Percentiles rank a stretch among this genome's conserved stretches.
Conservation (phyloP, 2,113 vertebrate species). For the Phyllopteryx taeniolatus region DNA sequence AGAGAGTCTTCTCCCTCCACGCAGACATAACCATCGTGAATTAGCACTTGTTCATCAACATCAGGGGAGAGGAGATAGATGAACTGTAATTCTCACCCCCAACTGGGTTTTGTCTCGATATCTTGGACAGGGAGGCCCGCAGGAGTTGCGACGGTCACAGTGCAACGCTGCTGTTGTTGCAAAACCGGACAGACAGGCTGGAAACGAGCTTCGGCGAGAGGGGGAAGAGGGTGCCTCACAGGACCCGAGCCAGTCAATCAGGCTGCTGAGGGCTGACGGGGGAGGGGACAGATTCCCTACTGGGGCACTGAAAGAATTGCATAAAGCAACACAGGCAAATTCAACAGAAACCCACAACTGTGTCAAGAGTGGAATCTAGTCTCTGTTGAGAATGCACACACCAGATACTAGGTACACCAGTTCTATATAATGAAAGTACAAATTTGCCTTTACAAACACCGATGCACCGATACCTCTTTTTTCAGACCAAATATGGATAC, state of each 20-base stretch:
- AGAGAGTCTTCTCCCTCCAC: slow-evolving; percentile 7
- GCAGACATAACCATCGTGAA: slow-evolving; percentile 10
- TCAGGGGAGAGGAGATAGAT: slow-evolving; percentile 7
- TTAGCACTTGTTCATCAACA: slow-evolving; percentile 4
- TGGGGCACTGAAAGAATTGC: background rate
- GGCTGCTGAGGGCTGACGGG: slow-evolving; percentile 33
- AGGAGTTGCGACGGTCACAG: slow-evolving; percentile 4
- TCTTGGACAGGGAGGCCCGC: background rate
- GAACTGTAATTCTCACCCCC: background rate
- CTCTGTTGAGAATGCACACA: background rate
- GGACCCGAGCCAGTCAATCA: slow-evolving; percentile 56
- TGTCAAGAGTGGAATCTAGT: background rate
- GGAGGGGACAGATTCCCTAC: slow-evolving; percentile 12
- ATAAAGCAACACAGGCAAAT: background rate
- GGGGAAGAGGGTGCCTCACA: slow-evolving; percentile 13
- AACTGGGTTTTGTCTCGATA: background rate
- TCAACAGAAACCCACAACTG: background rate
- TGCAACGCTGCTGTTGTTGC: slow-evolving; percentile 26
- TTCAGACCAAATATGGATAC: too few relatives aligned
- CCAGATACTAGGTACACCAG: background rate
- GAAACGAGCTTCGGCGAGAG: slow-evolving; percentile 11
- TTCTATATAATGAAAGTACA: background rate
- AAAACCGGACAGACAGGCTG: slow-evolving; percentile 52
- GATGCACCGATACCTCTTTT: too few relatives aligned
- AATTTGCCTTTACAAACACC: too few relatives aligned